These are phyloP conservation scores for Nasalis larvatus DNA, from an alignment of 2,113 vertebrate genomes.

Conservation along the genomic window DNA sequence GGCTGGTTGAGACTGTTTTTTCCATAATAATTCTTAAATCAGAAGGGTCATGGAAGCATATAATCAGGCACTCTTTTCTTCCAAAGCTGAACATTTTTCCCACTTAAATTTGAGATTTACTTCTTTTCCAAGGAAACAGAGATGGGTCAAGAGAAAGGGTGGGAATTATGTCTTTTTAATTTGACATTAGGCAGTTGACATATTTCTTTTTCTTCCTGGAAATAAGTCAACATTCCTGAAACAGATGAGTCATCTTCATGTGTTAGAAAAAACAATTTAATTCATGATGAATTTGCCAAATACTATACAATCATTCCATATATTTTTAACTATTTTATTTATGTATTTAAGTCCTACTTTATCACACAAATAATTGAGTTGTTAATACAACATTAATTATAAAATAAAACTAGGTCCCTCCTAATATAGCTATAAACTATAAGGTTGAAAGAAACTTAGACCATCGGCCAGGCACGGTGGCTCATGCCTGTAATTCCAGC, in stretches of 20 bases:
- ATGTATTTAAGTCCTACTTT: neutral
- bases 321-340: neutral
- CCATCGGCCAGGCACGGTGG: no score
- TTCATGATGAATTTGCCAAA: neutral
- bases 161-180: neutral
- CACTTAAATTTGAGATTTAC: neutral
- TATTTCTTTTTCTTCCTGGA: neutral
- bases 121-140: neutral
- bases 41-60: neutral
- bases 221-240: neutral
- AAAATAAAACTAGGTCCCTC: neutral
- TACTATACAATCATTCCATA: neutral
- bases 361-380: neutral
- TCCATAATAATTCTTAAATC: neutral
- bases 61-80: neutral
- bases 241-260: neutral
- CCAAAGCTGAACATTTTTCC: neutral
- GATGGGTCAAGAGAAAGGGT: neutral
- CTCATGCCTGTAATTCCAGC: no score
- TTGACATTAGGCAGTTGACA: neutral
- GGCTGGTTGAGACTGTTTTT: neutral
- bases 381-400: constrained; percentile 20
- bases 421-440: neutral
- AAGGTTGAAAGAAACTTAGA: neutral
- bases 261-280: neutral